These are phyloP conservation scores for Gila orcuttii DNA, from an alignment of 2,113 vertebrate species.

Conservation along the genomic window DNA sequence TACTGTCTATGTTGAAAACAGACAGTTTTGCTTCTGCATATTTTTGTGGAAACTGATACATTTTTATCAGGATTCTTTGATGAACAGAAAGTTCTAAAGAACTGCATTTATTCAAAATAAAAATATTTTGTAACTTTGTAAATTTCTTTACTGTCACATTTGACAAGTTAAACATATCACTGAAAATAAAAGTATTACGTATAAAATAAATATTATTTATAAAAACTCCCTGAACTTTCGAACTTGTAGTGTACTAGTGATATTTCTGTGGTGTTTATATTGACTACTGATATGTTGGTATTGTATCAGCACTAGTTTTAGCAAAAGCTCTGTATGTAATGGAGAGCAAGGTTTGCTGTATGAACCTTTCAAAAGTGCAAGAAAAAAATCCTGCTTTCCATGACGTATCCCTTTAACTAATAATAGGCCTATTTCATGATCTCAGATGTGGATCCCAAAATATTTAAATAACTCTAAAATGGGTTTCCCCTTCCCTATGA, in stretches of 20 bases:
- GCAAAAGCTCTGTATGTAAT: not conserved
- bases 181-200: not conserved
- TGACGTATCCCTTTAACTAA: not conserved
- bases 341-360: not conserved
- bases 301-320: not conserved
- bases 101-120: not conserved
- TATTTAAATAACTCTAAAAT: not conserved
- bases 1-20: not conserved
- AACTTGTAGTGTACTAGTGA: no score
- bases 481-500: conserved; percentile 5
- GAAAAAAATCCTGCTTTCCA: not conserved
- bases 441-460: not conserved
- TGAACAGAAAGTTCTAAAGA: not conserved
- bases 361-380: not conserved
- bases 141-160: not conserved
- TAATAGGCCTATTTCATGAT: not conserved
- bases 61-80: not conserved
- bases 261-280: not conserved
- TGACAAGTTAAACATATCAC: not conserved
- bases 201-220: no score
- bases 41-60: not conserved
- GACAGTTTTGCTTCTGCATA: not conserved
- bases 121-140: not conserved
- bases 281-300: not conserved
- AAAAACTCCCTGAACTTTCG: not conserved